These are phyloP conservation scores for Periplaneta americana DNA, from an alignment of 1,140 invertebrate genomes.

Conservation along the genomic window DNA sequence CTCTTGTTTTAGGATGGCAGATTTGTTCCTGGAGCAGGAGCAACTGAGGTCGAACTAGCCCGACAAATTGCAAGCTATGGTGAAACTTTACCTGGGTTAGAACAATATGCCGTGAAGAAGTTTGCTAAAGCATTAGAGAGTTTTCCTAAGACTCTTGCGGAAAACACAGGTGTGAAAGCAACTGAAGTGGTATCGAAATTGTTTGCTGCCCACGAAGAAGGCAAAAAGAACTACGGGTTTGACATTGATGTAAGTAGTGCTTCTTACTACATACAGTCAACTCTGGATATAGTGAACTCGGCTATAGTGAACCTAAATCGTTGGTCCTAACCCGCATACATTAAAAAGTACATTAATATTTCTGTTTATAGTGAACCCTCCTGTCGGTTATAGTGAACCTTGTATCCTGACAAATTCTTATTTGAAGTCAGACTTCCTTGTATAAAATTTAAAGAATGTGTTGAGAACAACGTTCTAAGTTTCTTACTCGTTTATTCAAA, in stretches of 20 bases:
- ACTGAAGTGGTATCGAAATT: slow-evolving; percentile 87
- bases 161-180: slow-evolving; percentile 88
- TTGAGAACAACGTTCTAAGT: no score
- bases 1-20: slow-evolving; percentile 58
- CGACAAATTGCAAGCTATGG: slow-evolving; percentile 79
- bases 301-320: no score
- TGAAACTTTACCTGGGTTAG: slow-evolving; percentile 87
- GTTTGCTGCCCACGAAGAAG: slow-evolving; percentile 87
- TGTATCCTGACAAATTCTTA: no score
- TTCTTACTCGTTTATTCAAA: no score
- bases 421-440: no score
- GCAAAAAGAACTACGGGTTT: slow-evolving; percentile 77
- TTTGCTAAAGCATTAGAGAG: slow-evolving; percentile 88
- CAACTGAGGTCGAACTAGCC: slow-evolving; percentile 91
- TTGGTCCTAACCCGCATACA: no score
- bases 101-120: slow-evolving; percentile 95
- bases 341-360: no score
- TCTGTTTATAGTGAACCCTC: no score
- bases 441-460: no score
- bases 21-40: slow-evolving; percentile 90
- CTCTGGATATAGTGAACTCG: no score
- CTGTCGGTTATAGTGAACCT: no score
- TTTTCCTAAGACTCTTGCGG: slow-evolving; percentile 88
- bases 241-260: slow-evolving; percentile 80
- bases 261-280: no score